A percentile compares a stretch with the other conserved stretches of the same genome.
These are phyloP conservation scores for Drosophila parthenogenetica DNA, from an alignment of 2,888 invertebrate genomes.

Conservation along the genomic window DNA sequence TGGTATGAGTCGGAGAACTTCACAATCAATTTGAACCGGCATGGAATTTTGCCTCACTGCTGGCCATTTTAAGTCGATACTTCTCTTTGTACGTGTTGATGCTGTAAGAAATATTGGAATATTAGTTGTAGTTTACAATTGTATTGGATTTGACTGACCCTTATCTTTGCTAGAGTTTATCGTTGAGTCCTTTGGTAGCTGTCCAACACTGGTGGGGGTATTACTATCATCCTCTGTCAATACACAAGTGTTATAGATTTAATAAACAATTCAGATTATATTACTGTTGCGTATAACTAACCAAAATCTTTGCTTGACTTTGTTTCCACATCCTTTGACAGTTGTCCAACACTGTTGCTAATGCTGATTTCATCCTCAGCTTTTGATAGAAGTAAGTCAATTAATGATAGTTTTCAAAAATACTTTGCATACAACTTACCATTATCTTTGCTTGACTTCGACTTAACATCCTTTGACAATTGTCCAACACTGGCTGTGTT, in stretches of 20 bases:
- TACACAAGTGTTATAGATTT: not conserved
- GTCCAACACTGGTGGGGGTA: constrained; percentile 38
- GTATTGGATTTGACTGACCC: constrained; percentile 29
- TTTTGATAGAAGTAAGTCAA: no score
- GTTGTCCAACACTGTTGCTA: constrained; percentile 37
- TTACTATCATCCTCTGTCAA: constrained; percentile 76
- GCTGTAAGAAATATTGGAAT: not conserved
- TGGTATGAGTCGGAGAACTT: constrained; percentile 83
- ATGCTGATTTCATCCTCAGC: constrained; percentile 76
- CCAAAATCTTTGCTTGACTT: constrained; percentile 2
- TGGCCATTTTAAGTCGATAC: constrained; percentile 66
- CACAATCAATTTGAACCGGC: constrained; percentile 85
- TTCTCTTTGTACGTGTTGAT: constrained; percentile 32
- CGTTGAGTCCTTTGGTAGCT: not conserved
- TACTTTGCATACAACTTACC: not conserved
- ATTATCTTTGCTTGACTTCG: constrained; percentile 2
- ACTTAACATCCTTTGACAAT: not conserved
- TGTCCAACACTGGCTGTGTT: constrained; percentile 38
- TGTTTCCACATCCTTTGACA: not conserved
- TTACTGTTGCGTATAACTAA: not conserved
- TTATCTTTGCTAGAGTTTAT: constrained; percentile 5
- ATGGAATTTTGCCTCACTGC: constrained; percentile 83
- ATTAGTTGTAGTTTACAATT: not conserved
- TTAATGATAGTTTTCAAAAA: no score
- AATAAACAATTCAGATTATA: not conserved